phyloP scores from a whole-genome alignment of 2,888 invertebrate genomes.

The Ennomos quercinarius region DNA sequence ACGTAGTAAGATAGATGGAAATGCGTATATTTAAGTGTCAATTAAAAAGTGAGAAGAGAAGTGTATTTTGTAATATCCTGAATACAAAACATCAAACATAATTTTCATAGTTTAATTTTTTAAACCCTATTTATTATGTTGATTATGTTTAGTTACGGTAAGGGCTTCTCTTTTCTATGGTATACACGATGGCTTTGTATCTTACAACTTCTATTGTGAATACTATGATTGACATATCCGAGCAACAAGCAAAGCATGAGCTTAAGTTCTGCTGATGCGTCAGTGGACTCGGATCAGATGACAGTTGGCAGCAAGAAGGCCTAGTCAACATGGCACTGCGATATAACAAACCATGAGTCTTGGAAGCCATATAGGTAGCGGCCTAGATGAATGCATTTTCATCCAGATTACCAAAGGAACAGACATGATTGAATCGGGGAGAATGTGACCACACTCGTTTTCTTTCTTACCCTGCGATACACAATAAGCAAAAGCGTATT shows the following conservation, averaged over 20 bases:
- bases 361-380: slow-evolving; percentile 61
- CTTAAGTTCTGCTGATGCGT: slow-evolving; percentile 61
- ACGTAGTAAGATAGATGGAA: no score
- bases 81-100: slow-evolving; percentile 40
- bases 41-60: slow-evolving; percentile 52
- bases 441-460: slow-evolving; percentile 64
- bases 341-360: no score
- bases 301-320: slow-evolving; percentile 36
- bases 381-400: slow-evolving; percentile 59
- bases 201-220: slow-evolving; percentile 58
- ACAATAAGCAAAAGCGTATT: slow-evolving; percentile 67
- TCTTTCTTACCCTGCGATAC: slow-evolving; percentile 60
- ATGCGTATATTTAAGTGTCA: slow-evolving; percentile 48
- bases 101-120: slow-evolving; percentile 34
- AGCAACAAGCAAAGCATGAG: slow-evolving; percentile 58
- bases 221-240: slow-evolving; percentile 58
- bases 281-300: slow-evolving; percentile 60
- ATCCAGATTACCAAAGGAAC: slow-evolving; percentile 70
- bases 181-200: slow-evolving; percentile 43
- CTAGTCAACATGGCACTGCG: no score
- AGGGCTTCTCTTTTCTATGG: slow-evolving; percentile 39
- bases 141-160: slow-evolving; percentile 17
- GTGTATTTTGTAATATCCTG: slow-evolving; percentile 50
- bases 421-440: slow-evolving; percentile 68
- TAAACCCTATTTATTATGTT: no score